Evolutionary conservation across 2,113 vertebrate genomes (phyloP).

Genomic region (Cervus canadensis): DNA sequence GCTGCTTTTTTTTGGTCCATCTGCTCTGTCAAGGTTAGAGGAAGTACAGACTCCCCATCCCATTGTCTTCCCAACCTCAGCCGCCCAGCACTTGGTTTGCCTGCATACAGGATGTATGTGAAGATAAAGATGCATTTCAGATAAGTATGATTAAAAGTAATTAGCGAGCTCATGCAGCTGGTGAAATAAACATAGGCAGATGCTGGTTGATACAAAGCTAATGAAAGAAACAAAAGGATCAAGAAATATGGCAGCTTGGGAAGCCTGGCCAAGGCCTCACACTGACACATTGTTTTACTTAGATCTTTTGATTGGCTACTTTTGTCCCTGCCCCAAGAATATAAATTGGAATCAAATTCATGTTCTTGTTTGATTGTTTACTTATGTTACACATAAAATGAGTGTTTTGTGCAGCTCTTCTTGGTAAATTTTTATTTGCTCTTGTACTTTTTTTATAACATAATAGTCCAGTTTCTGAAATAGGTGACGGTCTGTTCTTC

Average conservation of each 20-base stretch:
- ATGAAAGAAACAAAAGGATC: constrained; percentile 67
- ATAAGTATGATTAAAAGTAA: constrained; percentile 70
- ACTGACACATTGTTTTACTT: constrained; percentile 61
- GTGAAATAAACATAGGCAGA: constrained; percentile 67
- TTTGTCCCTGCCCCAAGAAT: constrained; percentile 50
- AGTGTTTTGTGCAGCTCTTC: constrained; percentile 29
- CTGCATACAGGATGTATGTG: constrained; percentile 31
- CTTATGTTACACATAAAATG: constrained; percentile 55
- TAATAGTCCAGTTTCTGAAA: constrained; percentile 40
- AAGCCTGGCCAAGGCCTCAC: constrained; percentile 51
- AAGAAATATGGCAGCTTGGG: constrained; percentile 47
- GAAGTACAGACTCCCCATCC: constrained; percentile 51
- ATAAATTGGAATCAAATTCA: constrained; percentile 66
- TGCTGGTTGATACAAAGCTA: constrained; percentile 50
- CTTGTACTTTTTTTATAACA: constrained; percentile 51
- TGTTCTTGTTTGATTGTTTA: constrained; percentile 50
- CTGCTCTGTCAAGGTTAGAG: background rate
- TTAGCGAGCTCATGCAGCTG: constrained; percentile 65
- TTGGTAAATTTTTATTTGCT: constrained; percentile 52
- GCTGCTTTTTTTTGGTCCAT: background rate
- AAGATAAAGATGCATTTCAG: constrained; percentile 60
- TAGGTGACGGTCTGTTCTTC: constrained; percentile 36
- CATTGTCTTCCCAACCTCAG: constrained; percentile 39
- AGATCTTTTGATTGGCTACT: constrained; percentile 61
- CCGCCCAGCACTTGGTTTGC: constrained; percentile 44